phyloP scores from a whole-genome alignment of 2,113 vertebrate species.

The Heliornis fulica region DNA sequence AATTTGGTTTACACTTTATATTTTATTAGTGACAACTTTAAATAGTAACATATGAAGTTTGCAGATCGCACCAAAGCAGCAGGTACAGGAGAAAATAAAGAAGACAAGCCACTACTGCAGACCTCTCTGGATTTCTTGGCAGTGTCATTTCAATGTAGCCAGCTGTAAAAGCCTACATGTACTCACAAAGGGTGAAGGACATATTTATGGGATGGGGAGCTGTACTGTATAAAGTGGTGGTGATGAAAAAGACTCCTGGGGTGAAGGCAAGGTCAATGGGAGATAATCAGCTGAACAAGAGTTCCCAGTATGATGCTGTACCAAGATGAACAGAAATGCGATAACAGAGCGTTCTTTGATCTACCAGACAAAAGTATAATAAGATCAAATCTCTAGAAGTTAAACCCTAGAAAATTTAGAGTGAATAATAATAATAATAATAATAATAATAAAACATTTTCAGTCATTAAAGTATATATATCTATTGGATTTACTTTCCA shows the following conservation, averaged over 20 bases:
- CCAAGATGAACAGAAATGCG: not conserved
- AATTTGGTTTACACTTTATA: not conserved
- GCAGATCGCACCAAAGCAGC: not conserved
- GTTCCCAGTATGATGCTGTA: not conserved
- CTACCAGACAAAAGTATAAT: not conserved
- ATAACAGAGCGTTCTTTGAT: not conserved
- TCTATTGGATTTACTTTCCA: not conserved
- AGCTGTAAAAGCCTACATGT: not conserved
- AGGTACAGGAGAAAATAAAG: not conserved
- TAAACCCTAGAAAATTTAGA: not conserved
- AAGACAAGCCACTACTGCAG: not conserved
- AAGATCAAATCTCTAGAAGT: not conserved
- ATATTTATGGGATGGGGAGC: not conserved
- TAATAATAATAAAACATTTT: not conserved
- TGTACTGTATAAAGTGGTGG: not conserved
- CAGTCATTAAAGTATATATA: not conserved
- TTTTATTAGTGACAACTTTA: not conserved
- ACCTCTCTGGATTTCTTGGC: not conserved
- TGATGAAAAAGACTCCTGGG: not conserved
- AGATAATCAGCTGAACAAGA: constrained; percentile 15
- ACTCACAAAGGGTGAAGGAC: not conserved
- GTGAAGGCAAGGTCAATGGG: not conserved
- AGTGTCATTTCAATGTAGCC: not conserved
- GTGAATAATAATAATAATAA: not conserved
- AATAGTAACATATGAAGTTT: not conserved